Evolutionary conservation across 53 echinoderm and acorn worm genomes (phyloP), one percentile per base, ranked within the genome.

Genomic region (Apostichopus leukothele): DNA sequence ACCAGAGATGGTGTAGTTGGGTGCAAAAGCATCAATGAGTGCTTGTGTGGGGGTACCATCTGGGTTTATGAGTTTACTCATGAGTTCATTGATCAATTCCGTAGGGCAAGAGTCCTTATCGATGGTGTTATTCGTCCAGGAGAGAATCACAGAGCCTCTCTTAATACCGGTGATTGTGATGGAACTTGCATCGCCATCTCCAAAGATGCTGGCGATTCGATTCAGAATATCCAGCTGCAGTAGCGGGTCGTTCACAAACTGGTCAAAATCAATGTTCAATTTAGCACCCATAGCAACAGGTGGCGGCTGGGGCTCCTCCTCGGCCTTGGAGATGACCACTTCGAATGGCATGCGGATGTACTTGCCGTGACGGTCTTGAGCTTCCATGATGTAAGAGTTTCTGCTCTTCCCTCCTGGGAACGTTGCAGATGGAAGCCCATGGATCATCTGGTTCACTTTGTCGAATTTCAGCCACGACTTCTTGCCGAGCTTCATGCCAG

Each of bases 101-200:
- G 77, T 26, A n/a, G 92, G 93, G 88, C 99, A 99, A 18, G 91
- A 78, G 52, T 94, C 96, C 50, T 90, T 90, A 12, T 94, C 92
- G 53, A 99, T 91, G 77, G 99, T 96, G 84, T 96, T 99, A 74
- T 99, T 99, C 60, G 96, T 96, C 96, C 96, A 99, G 6, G 96
- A 90, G 76, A 99, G 84, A 63, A 96, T 94, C 76, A 95, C 95
- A 4, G 99, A 99, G 60, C 99, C 99, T 23, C 94, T 89, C 23
- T 88, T 79, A 83, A 99, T 90, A 5, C 90, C 94, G 1, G 96
- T 96, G 52, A 99, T 94, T 1, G 96, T 96, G 20, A 99, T 96
- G 60, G 96, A 92, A 89, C 93, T 93, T 1, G 99, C 90, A 74
- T 99, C 93, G 51, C 91, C 60, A 84, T 99, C 99, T 0, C 99